Evolutionary conservation across 2,113 vertebrate species (phyloP), one percentile per base, ranked within the genome.

Genomic region (Zosterops hypoxanthus): DNA sequence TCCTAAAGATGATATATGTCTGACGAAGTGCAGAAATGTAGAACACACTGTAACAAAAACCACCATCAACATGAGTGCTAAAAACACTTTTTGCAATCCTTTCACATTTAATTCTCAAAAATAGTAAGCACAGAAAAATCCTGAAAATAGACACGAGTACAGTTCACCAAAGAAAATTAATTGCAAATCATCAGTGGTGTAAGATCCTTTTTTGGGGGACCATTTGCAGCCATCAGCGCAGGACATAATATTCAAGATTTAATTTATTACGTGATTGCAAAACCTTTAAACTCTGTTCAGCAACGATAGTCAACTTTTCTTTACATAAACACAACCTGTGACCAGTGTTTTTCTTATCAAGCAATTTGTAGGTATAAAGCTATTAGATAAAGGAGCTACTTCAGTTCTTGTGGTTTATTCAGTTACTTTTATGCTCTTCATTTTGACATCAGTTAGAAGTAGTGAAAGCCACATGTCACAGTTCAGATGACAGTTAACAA

Each of bases 131-230:
- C 5, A 13, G 2, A 50, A 78, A 78, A 52, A 29, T 21, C 4
- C 12, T 85, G 49, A 64, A 28, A 13, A n/a, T 2, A 87, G 21
- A 61, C 31, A 12, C 1, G 28, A 61, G 11, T 9, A 12, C 42
- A 11, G n/a, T 19, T 77, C 29, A 39, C 5, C 5, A 41, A 68
- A 70, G 19, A 78, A 3, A 84, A 82, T 25, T 25, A 89, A 57
- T 29, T 81, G 2, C 4, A 57, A 11, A 23, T 55, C 41, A 53
- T 24, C 25, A 33, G 18, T 2, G 3, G 2, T 0, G 0, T 2
- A 75, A 64, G 19, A 31, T 17, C 7, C 2, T 24, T 84, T 86
- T 49, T 12, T 14, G 29, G 14, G 25, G 23, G 2, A 44, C 12
- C 8, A 4, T 87, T 82, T 73, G 26, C 9, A 94, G 23, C 13